Conservation (phyloP, 1,140 invertebrate genomes). For the Drosophila leontia region DNA sequence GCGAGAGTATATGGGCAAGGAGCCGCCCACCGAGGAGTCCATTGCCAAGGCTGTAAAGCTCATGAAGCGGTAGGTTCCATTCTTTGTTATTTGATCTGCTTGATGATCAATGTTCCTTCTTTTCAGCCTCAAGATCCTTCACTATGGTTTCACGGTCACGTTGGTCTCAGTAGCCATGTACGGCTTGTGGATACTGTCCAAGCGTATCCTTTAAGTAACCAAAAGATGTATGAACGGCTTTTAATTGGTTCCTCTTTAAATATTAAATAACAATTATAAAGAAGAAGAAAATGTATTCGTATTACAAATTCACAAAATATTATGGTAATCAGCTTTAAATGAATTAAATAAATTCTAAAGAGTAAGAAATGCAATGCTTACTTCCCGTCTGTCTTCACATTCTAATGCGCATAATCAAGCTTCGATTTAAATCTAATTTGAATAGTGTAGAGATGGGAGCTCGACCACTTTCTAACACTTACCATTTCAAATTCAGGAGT, state of each 20-base stretch:
- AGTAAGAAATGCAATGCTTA: background rate
- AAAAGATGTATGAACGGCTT: background rate
- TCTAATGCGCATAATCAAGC: background rate
- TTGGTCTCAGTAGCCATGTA: background rate
- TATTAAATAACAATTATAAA: background rate
- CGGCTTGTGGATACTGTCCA: background rate
- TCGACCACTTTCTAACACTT: no score
- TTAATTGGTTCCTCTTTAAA: background rate
- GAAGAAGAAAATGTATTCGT: background rate
- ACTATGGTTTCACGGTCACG: background rate
- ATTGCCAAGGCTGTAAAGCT: slow-evolving; percentile 80
- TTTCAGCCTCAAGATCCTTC: background rate
- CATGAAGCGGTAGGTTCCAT: slow-evolving; percentile 7
- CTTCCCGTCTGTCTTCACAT: background rate
- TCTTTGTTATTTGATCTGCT: background rate
- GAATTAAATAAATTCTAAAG: no score
- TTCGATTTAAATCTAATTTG: background rate
- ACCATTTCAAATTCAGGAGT: background rate
- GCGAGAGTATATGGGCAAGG: slow-evolving; percentile 89
- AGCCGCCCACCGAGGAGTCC: slow-evolving; percentile 86
- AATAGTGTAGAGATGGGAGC: background rate
- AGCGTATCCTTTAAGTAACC: background rate
- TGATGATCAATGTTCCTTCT: background rate
- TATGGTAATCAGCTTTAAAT: background rate
- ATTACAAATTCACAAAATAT: background rate